These are phyloP conservation scores for Perca fluviatilis DNA, from an alignment of 2,113 vertebrate species.

Conservation along the genomic window DNA sequence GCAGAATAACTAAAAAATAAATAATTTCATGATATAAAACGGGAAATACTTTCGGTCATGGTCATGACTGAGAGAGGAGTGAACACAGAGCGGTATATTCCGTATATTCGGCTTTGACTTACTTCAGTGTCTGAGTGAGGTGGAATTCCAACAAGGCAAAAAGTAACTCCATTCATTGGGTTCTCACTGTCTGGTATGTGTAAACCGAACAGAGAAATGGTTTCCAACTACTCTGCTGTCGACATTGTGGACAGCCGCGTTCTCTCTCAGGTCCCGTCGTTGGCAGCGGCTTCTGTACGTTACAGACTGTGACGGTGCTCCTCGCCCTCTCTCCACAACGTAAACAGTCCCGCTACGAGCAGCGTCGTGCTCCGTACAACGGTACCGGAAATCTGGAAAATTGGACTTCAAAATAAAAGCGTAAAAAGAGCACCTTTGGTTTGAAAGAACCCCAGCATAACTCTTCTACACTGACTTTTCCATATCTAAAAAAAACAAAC, in stretches of 20 bases:
- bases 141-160: conserved; percentile 96
- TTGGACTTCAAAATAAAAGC: conserved; percentile 45
- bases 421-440: fast-evolving
- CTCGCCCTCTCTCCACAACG: conserved; percentile 6
- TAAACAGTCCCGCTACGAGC: conserved; percentile 40
- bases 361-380: not conserved
- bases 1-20: not conserved
- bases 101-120: conserved; percentile 61
- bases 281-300: not conserved
- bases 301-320: not conserved
- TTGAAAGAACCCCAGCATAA: not conserved
- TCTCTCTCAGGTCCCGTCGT: not conserved
- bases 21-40: not conserved
- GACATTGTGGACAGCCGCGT: conserved; percentile 28
- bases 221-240: conserved; percentile 3
- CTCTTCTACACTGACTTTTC: not conserved
- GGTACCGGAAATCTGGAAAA: conserved; percentile 22
- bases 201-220: not conserved
- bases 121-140: conserved; percentile 84
- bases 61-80: not conserved
- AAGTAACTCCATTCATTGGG: conserved; percentile 96
- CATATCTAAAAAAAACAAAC: not conserved
- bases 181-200: conserved; percentile 3
- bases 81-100: not conserved
- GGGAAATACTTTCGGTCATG: not conserved